Base-by-base conservation (phyloP, 1,140 invertebrate species). In the Brachionus angularis region DNA sequence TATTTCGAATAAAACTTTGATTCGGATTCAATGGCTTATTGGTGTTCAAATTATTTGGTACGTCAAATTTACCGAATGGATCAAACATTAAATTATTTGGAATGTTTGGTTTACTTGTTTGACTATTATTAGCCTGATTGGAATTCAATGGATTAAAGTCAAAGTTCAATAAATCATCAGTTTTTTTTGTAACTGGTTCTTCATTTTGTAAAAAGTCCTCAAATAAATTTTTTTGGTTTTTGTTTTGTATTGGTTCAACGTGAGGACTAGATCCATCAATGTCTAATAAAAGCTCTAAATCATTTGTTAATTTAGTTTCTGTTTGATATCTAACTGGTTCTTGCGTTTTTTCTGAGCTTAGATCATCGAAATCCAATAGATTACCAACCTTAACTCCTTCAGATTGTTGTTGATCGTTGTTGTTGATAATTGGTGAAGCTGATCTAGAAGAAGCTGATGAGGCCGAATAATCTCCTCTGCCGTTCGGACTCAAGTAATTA, bases 41-140 rank as follows among this genome's bases (percentile, higher is more conserved):
- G n/a, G n/a, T n/a, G n/a, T n/a, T n/a, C n/a, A n/a, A n/a, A n/a
- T n/a, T n/a, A n/a, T n/a, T 18, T 29, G 53, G 39, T 18, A 58
- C 25, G 10, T 58, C 53, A 39, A 58, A 58, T 39, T 58, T 58
- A n/a, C 18, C 53, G 25, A 58, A 58, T 39, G 53, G 53, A 39
- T 58, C 53, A 14, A 58, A 58, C 53, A 58, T 58, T 27, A 58
- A 25, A 58, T 58, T 39, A 23, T 7, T 58, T 23, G 53, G 53
- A 27, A 34, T 31, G 8, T 16, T 23, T 39, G 34, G 53, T 25
- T 58, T 58, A 23, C 27, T 39, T 12, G 58, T 29, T 47, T 64
- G 7, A 18, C 16, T 8, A 39, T 12, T 36, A 16, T 16, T 2
- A 14, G 50, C 1, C 12, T n/a, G 10, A 58, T 39, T 39, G 53